Evolutionary conservation across 2,113 vertebrate genomes (phyloP).

Genomic region (Oxyruncus cristatus): DNA sequence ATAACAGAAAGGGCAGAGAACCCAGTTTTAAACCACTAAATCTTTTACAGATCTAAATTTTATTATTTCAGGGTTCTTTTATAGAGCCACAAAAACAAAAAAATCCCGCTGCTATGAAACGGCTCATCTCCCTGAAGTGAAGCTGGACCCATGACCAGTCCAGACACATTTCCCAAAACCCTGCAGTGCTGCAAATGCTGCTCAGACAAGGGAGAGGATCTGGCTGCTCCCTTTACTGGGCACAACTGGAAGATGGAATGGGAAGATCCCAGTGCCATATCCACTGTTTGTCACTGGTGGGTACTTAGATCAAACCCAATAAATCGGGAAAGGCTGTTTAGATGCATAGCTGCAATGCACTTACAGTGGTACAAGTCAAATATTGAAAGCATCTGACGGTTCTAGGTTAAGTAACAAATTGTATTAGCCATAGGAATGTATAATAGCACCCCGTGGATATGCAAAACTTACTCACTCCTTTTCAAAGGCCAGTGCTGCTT

Average conservation of each 20-base stretch:
- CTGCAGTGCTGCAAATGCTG: background rate
- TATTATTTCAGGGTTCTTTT: background rate
- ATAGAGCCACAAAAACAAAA: background rate
- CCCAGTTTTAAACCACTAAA: background rate
- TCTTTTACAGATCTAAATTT: background rate
- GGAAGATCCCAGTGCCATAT: background rate
- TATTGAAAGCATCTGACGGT: conserved; percentile 30
- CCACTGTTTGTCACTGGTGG: background rate
- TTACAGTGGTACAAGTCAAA: background rate
- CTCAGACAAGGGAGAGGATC: background rate
- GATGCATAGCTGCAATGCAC: background rate
- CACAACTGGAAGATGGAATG: background rate
- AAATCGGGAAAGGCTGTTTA: background rate
- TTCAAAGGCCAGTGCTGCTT: conserved; percentile 32
- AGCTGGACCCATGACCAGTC: background rate
- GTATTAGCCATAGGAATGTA: conserved; percentile 7
- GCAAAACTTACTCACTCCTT: background rate
- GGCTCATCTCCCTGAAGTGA: background rate
- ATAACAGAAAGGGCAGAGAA: background rate
- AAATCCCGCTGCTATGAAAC: background rate
- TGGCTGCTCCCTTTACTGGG: background rate
- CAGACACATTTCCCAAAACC: background rate
- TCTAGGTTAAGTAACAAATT: conserved; percentile 26
- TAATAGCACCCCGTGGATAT: background rate
- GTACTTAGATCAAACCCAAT: background rate